Evolutionary conservation across 2,113 vertebrate genomes (phyloP), one percentile per base, ranked within the genome.

Genomic region (Zosterops lateralis): DNA sequence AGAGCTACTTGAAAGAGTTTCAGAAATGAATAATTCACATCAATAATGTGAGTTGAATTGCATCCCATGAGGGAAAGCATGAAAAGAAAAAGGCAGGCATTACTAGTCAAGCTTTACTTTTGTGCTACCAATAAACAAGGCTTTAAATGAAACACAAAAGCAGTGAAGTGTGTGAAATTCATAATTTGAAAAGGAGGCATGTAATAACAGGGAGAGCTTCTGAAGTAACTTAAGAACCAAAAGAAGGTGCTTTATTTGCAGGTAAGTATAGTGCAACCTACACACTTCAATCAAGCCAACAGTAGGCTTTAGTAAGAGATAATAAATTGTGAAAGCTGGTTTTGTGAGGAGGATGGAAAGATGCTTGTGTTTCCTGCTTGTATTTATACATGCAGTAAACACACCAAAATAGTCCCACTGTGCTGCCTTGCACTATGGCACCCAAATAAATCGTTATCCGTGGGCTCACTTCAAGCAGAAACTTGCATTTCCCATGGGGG

Each of bases 211-310:
- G 80, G 68, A 72, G 36, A 86, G 65, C 61, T 89, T 67, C 68
- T 89, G 48, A 92, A 93, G 84, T 56, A 62, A 78, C 71, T 92
- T 89, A 77, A 91, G 87, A 92, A 92, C 34, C 65, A 88, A 83
- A 77, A 77, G 91, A 92, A 96, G 61, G 78, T 86, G 83, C 77
- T 92, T 91, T 93, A 90, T 94, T 95, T 97, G 79, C 65, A 93
- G 64, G 84, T 92, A 96, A 95, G 73, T 93, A 74, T 36, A 84
- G 58, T 92, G 71, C 92, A 97, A 70, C 92, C 95, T 83, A 96
- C 93, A 90, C 86, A 89, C 64, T 90, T 96, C 93, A 97, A 86
- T 96, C 95, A 97, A 96, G 67, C 15, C 87, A 92, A 75, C 64
- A 57, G 80, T 38, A 93, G 58, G 64, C 60, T 95, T 96, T 89